Evolutionary conservation across 2,888 invertebrate species (phyloP), one percentile per base, ranked within the genome.

Genomic region (Acleris holmiana): DNA sequence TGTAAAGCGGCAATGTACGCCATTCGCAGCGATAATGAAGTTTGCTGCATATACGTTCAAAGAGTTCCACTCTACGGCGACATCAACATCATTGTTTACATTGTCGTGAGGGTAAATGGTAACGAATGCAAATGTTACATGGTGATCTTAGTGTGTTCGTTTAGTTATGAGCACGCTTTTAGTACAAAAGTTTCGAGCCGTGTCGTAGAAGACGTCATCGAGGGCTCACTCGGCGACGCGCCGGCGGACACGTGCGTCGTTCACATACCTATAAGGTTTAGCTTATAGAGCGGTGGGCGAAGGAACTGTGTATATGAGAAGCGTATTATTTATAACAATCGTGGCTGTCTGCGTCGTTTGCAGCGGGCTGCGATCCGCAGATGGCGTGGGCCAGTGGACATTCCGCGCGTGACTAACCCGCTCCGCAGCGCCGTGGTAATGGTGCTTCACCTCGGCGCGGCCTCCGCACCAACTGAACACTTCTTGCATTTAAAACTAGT

Each of bases 381-480:
- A 77, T 74, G 82, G 70, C 80, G 79, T 81, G 81, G 79, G 79
- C 75, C 74, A 77, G 82, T 79, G 83, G 83, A 83, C 85, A 87
- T 86, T 83, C 85, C 85, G 76, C 85, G 83, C 87, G 86, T 90
- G 89, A 89, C 88, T 89, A 87, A 88, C 84, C 79, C 76, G 78
- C 78, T 77, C 59, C 59, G 80, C 66, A 57, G 61, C 68, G 69
- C 68, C 70, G 69, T 80, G 82, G 82, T 80, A 82, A 79, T 80
- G 83, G 81, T 84, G 83, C 83, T 79, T 86, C 86, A 86, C 88
- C 87, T 88, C 84, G 85, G 71, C 75, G 78, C 79, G 88, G 88
- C 89, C 89, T 89, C 89, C 83, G 80, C 74, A 77, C 76, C 73
- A 71, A 73, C 77, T 78, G 79, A 84, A 85, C 85, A 88, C 84